Conservation (phyloP, 1,140 invertebrate species). For the Drosophila melanogaster region Release_6_plus_ISO1_MT NT_033779.5:19161001-19161500, state of each 20-base stretch:
- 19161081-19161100: conserved; percentile 16
- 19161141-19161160: not conserved
- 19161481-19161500: conserved; percentile 60
- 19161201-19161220: not conserved
- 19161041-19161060: conserved; percentile 60
- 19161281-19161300: not conserved
- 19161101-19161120: conserved; percentile 8
- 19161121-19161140: not conserved
- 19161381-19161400: conserved; percentile 24
- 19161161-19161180: not conserved
- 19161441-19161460: conserved; percentile 1
- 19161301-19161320: not conserved
- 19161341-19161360: conserved; percentile 16
- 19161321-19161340: not conserved
- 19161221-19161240: too few species aligned
- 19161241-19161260: not conserved
- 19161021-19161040: conserved; percentile 60
- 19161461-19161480: not conserved
- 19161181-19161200: not conserved
- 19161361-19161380: conserved; percentile 48
- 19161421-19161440: conserved; percentile 26
- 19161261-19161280: too few species aligned
- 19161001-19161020: conserved; percentile 80
- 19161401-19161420: conserved; percentile 38
- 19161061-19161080: conserved; percentile 57